Evolutionary conservation across 2,113 vertebrate species (phyloP), one percentile per base, ranked within the genome.

Genomic region (Cephalopterus ornatus): DNA sequence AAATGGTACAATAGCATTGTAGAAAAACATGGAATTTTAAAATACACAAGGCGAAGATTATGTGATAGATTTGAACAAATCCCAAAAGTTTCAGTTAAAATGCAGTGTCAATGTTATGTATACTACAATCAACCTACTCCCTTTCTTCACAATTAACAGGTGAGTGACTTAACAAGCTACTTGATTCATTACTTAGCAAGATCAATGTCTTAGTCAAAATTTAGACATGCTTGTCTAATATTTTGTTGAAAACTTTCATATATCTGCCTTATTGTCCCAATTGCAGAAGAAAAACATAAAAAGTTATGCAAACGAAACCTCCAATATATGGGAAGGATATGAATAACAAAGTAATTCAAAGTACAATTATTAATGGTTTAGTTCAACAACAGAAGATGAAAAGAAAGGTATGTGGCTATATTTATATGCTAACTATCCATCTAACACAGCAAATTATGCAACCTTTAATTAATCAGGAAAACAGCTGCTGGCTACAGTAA

Each of bases 291-390:
- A 93, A 89, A 90, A 56, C 63, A 66, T 76, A 24, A 62, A 73
- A 92, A 71, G 7, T 46, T 93, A 94, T 44, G 71, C 42, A 93
- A 94, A 93, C 76, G 1, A 52, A 92, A 42, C 12, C 32, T 81
- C 66, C 26, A 55, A 26, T 66, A 87, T 65, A 83, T 9, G 8
- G 15, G 32, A 76, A 78, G 21, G 12, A 41, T 90, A 65, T 46
- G 32, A 89, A 72, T 67, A 88, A 74, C 21, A 72, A 92, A 91
- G 19, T 89, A 88, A 93, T 68, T 89, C 49, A 90, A 79, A 80
- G 71, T 70, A 23, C 32, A 90, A 22, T 88, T 94, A 79, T 82
- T 85, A 85, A 85, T 23, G 16, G 33, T 71, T 78, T 85, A 55
- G 41, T 75, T 85, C 65, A n/a, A 93, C 53, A 75, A 70, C 22